Evolutionary conservation across 2,797 vertebrate genomes (phyloP).

Genomic region (Gorsachius magnificus): DNA sequence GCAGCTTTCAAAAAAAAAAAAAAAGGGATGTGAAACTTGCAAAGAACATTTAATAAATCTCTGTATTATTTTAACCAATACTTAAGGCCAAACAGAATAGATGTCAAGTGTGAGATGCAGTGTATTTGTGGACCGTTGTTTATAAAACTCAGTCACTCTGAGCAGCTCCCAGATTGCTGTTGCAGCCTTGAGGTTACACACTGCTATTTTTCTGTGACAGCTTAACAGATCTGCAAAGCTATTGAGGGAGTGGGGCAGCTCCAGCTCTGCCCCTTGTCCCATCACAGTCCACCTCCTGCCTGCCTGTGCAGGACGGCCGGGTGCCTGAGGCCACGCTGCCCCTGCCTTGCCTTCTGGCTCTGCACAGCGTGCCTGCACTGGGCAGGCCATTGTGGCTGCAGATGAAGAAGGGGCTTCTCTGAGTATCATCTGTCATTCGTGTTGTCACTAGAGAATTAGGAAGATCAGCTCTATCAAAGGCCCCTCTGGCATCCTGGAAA

Average conservation of each 20-base stretch:
- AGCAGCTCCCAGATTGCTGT: neutral
- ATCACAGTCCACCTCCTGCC: fast-evolving
- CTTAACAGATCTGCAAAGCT: neutral
- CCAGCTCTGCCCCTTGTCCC: neutral
- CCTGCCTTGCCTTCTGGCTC: neutral
- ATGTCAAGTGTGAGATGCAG: neutral
- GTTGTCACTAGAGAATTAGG: conserved; percentile 14
- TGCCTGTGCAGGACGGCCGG: neutral
- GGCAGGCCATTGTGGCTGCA: neutral
- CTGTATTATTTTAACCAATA: neutral
- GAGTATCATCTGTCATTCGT: neutral
- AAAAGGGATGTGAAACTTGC: neutral
- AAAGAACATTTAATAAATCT: neutral
- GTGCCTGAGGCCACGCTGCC: neutral
- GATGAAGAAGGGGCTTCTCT: neutral
- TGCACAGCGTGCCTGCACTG: neutral
- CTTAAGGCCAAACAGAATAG: neutral
- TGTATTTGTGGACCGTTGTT: neutral
- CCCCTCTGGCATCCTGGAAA: conserved; percentile 3
- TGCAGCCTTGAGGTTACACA: neutral
- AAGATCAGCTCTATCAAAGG: neutral
- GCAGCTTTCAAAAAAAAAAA: neutral
- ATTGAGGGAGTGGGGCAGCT: neutral
- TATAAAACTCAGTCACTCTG: neutral
- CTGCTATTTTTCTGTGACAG: neutral